Evolutionary conservation across 2,113 vertebrate genomes (phyloP).

Genomic region (Pangasianodon hypophthalmus): DNA sequence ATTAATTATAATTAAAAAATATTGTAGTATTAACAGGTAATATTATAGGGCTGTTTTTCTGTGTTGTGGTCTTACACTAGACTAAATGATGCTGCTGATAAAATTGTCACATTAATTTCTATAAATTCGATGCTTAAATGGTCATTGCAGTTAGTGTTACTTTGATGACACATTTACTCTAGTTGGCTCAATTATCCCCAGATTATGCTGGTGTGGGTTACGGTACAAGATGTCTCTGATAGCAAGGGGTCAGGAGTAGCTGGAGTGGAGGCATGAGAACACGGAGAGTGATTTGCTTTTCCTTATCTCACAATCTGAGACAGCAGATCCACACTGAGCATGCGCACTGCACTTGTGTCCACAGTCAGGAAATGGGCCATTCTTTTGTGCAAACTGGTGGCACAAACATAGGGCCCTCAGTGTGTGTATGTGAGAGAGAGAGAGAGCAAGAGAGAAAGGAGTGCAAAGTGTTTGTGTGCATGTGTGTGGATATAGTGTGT

Average conservation of each 20-base stretch:
- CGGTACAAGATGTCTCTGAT: conserved; percentile 31
- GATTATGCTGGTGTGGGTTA: conserved; percentile 13
- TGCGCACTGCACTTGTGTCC: conserved; percentile 49
- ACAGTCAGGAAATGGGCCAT: conserved; percentile 62
- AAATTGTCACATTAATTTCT: not conserved
- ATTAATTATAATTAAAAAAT: not conserved
- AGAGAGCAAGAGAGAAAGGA: not conserved
- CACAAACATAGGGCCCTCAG: not conserved
- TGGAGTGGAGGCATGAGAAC: conserved; percentile 7
- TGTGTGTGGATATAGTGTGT: conserved; percentile 11
- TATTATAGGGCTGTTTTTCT: not conserved
- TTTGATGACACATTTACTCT: conserved; percentile 8
- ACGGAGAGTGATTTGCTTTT: conserved; percentile 31
- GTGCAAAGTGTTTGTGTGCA: not conserved
- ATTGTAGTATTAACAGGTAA: not conserved
- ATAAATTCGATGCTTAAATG: not conserved
- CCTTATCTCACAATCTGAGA: conserved; percentile 39
- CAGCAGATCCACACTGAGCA: conserved; percentile 28
- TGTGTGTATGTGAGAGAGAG: not conserved
- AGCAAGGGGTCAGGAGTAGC: not conserved
- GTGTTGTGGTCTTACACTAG: not conserved
- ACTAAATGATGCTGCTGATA: not conserved
- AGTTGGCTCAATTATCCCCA: not conserved
- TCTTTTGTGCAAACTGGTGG: conserved; percentile 57
- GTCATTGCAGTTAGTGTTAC: not conserved